Percentiles rank a stretch among this genome's conserved stretches.
phyloP scores from a whole-genome alignment of 2,888 invertebrate species.

The Dicyrtoma fusca region DNA sequence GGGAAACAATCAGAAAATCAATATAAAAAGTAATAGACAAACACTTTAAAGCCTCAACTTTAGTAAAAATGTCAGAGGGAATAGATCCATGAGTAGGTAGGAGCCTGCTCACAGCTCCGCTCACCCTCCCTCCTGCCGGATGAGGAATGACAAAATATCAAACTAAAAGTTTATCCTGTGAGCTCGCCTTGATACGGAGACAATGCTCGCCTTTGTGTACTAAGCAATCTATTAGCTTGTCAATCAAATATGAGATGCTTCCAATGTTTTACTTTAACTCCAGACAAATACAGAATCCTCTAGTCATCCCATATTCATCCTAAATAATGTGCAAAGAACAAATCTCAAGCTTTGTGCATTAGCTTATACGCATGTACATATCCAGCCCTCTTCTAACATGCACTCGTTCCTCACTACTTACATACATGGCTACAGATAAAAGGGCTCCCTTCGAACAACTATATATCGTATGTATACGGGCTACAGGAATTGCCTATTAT shows the following conservation, averaged over 20 bases:
- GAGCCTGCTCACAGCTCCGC: not conserved
- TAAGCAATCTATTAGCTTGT: slow-evolving; percentile 27
- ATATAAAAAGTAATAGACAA: slow-evolving; percentile 8
- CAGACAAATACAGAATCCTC: too few relatives aligned
- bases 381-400: too few relatives aligned
- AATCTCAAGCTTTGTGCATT: not conserved
- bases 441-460: too few relatives aligned
- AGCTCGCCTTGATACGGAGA: not conserved
- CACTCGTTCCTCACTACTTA: too few relatives aligned
- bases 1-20: not conserved
- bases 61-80: not conserved
- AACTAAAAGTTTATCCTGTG: slow-evolving; percentile 6
- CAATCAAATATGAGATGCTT: slow-evolving; percentile 24
- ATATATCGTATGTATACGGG: too few relatives aligned
- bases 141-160: slow-evolving; percentile 5
- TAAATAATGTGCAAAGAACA: not conserved
- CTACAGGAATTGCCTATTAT: too few relatives aligned
- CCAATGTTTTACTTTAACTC: not conserved
- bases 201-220: not conserved
- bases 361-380: too few relatives aligned
- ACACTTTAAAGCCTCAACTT: not conserved
- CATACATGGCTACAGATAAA: too few relatives aligned
- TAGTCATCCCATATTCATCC: too few relatives aligned
- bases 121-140: not conserved
- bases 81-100: not conserved